These are phyloP conservation scores for Eupithecia subumbrata DNA, from an alignment of 2,888 invertebrate genomes.

Conservation along the genomic window DNA sequence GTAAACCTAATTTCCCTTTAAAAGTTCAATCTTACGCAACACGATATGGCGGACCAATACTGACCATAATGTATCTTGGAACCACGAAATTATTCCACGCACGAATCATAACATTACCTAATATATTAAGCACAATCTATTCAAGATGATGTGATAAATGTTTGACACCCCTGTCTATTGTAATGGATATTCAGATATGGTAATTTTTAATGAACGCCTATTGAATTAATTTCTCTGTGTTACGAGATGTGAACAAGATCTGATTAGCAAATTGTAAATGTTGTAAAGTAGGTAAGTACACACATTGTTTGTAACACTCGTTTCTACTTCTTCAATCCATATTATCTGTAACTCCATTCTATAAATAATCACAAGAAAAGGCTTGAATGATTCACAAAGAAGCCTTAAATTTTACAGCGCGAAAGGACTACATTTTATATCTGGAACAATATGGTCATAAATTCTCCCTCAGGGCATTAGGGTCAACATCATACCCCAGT, in stretches of 20 bases:
- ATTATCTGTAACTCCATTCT: neutral
- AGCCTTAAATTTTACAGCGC: constrained; percentile 18
- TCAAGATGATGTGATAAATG: constrained; percentile 40
- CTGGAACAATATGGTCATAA: constrained; percentile 34
- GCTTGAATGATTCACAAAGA: constrained; percentile 12
- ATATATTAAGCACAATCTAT: too few relatives aligned
- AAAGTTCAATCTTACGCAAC: constrained; percentile 36
- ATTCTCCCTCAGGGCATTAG: constrained; percentile 22
- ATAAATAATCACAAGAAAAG: constrained; percentile 5
- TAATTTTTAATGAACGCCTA: constrained; percentile 26
- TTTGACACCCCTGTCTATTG: constrained; percentile 51
- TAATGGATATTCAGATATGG: constrained; percentile 34
- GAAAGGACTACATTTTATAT: constrained; percentile 25
- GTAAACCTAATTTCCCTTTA: constrained; percentile 35
- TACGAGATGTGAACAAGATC: constrained; percentile 21
- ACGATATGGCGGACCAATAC: constrained; percentile 8
- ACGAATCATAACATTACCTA: neutral
- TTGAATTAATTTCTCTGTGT: constrained; percentile 24
- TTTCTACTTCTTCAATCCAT: too few relatives aligned
- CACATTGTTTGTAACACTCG: too few relatives aligned
- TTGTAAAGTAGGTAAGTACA: neutral
- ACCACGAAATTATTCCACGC: neutral
- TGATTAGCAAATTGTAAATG: constrained; percentile 11
- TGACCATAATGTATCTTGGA: neutral
- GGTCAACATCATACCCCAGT: constrained; percentile 15